Evolutionary conservation across 2,113 vertebrate genomes (phyloP).

Genomic region (Dromas ardeola): DNA sequence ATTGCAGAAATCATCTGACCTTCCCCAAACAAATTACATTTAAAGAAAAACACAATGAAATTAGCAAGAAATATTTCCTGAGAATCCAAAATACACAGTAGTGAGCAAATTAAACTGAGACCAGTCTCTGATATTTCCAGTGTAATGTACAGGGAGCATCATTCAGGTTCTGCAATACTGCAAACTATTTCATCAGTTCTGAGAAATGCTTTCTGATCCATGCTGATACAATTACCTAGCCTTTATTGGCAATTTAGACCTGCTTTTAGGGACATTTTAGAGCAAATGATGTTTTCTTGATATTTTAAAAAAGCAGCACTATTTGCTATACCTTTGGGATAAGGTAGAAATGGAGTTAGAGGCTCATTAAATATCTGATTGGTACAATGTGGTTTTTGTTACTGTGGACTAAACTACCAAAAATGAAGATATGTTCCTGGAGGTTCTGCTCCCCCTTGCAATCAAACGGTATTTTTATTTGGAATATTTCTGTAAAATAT

Average conservation of each 20-base stretch:
- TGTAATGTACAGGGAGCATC: conserved; percentile 48
- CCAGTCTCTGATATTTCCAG: conserved; percentile 57
- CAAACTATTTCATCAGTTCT: conserved; percentile 79
- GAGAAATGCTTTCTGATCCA: conserved; percentile 88
- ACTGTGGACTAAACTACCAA: conserved; percentile 55
- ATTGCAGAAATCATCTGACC: conserved; percentile 41
- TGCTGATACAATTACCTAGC: conserved; percentile 86
- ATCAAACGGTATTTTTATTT: conserved; percentile 32
- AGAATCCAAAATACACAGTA: conserved; percentile 69
- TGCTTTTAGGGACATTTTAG: conserved; percentile 87
- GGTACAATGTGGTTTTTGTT: conserved; percentile 75
- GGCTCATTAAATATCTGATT: conserved; percentile 82
- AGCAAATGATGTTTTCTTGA: conserved; percentile 87
- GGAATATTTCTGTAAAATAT: conserved; percentile 53
- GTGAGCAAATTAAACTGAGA: conserved; percentile 68
- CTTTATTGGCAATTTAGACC: conserved; percentile 88
- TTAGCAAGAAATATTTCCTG: conserved; percentile 54
- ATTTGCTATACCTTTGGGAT: conserved; percentile 84
- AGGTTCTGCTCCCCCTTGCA: conserved; percentile 21
- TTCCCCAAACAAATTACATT: conserved; percentile 70
- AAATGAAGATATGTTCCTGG: conserved; percentile 54
- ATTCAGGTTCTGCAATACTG: conserved; percentile 68
- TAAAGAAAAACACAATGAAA: conserved; percentile 57
- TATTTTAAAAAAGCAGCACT: conserved; percentile 80
- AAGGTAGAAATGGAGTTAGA: conserved; percentile 83